Base-by-base conservation (phyloP, 2,888 invertebrate species). In the Caenorhabditis angaria region DNA sequence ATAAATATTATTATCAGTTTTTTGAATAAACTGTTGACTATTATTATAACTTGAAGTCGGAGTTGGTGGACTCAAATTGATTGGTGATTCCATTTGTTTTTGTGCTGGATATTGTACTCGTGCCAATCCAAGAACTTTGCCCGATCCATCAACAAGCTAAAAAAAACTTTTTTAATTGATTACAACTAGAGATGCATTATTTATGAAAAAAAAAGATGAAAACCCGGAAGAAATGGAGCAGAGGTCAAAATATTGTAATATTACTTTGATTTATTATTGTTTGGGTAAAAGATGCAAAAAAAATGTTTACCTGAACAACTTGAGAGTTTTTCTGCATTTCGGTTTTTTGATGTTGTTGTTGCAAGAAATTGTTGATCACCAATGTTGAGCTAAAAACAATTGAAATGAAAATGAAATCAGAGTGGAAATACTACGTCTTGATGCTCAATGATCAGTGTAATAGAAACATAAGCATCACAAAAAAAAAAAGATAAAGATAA, bases 1-100 rank as follows among this genome's bases (percentile, higher is more conserved):
- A 74, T 78, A 84, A 0, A 81, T 83, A 25, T 69, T n/a, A n/a
- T n/a, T 68, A 27, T 72, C 68, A 27, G 55, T 50, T 22, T 41
- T 20, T 41, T 65, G 65, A 25, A 53, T 59, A 24, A 59, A 32
- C 3, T 25, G 53, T 41, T 41, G 41, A 41, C 41, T 41, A 12
- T 12, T 18, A 27, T 27, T n/a, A 29, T 64, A 56, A 41, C 29
- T 18, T 29, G 57, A n/a, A 53, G 51, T 55, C 32, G 32, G 56
- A 48, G 47, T 47, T 48, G 47, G 22, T 25, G 27, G 28, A 18
- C 51, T 51, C 24, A 51, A 51, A 51, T 18, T 58, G 3, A 25
- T 3, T 25, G 27, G 22, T 3, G 25, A 51, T 24, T 18, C 22
- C n/a, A 54, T 29, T 53, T 51, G 62, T 29, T 20, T 24, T 22